Evolutionary conservation across 2,888 invertebrate genomes (phyloP).

Genomic region (Mythimna impura): DNA sequence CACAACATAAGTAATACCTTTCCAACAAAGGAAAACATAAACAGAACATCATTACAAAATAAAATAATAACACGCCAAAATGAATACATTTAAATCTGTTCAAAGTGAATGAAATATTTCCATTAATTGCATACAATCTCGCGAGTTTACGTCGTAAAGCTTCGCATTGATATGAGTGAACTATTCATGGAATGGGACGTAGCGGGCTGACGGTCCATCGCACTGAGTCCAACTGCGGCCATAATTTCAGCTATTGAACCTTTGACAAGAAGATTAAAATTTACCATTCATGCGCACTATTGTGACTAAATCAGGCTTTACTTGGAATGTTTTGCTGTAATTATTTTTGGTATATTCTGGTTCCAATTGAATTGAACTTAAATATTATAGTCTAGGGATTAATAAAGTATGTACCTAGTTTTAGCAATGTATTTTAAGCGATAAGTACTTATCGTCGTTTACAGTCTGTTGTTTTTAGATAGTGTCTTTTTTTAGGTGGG

Average conservation of each 20-base stretch:
- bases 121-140: constrained; percentile 28
- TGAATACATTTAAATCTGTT: constrained; percentile 21
- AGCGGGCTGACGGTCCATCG: background rate
- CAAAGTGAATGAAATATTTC: constrained; percentile 48
- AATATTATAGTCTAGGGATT: background rate
- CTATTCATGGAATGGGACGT: constrained; percentile 28
- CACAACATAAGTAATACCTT: background rate
- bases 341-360: background rate
- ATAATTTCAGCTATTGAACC: constrained; percentile 31
- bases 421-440: background rate
- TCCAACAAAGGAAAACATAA: background rate
- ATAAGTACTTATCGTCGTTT: too few relatives aligned
- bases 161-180: constrained; percentile 11
- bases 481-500: too few relatives aligned
- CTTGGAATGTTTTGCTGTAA: background rate
- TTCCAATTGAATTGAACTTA: background rate
- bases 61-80: constrained; percentile 20
- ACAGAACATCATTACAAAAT: background rate
- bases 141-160: constrained; percentile 33
- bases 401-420: background rate
- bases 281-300: constrained; percentile 15
- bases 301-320: constrained; percentile 9
- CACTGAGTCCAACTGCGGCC: background rate
- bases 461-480: too few relatives aligned
- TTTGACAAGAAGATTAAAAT: constrained; percentile 47